Percentiles rank a stretch among this genome's conserved stretches.
Conservation (phyloP, 2,888 invertebrate genomes). For the Macropis europaea region DNA sequence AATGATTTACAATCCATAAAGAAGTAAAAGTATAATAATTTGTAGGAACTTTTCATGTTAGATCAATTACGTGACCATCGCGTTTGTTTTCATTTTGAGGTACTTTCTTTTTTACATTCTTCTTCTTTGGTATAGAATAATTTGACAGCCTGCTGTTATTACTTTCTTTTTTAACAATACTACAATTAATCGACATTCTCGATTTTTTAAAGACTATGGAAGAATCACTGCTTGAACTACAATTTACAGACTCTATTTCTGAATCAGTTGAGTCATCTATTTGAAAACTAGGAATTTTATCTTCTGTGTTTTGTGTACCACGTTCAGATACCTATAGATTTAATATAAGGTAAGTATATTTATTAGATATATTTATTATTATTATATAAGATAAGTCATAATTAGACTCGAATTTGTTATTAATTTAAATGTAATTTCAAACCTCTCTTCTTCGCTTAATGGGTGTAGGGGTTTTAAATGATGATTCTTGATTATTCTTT, state of each 20-base stretch:
- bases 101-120: background rate
- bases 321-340: slow-evolving; percentile 1
- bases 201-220: background rate
- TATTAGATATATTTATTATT: background rate
- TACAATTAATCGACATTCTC: background rate
- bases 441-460: slow-evolving; percentile 10
- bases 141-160: background rate
- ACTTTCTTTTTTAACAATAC: background rate
- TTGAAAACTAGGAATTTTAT: background rate
- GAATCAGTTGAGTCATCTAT: background rate
- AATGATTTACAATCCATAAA: background rate
- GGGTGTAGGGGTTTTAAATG: background rate
- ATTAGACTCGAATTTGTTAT: too few species aligned
- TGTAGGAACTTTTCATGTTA: slow-evolving; percentile 32
- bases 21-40: background rate
- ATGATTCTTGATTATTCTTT: background rate
- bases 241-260: background rate
- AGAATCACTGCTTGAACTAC: background rate
- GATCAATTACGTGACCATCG: slow-evolving; percentile 12
- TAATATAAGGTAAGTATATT: background rate
- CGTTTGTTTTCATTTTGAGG: background rate
- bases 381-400: too few species aligned
- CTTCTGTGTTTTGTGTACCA: background rate
- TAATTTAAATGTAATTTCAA: background rate
- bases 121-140: slow-evolving; percentile 17